These are phyloP conservation scores for Megaptera novaeangliae DNA, from an alignment of 2,113 vertebrate species.

Conservation along the genomic window DNA sequence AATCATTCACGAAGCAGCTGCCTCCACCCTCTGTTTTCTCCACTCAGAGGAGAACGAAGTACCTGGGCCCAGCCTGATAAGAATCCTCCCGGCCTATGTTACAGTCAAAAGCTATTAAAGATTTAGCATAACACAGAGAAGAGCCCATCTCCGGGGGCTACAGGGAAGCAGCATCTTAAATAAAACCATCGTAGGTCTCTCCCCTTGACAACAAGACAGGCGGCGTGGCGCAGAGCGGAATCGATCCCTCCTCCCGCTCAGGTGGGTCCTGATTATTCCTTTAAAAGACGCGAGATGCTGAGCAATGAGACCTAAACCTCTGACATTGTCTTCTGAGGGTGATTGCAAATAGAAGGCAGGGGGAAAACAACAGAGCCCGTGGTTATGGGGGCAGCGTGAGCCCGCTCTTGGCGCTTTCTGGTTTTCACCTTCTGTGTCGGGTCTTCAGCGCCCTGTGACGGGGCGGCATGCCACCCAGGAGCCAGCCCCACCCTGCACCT, in stretches of 20 bases:
- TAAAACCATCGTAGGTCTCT: background rate
- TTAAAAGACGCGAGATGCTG: background rate
- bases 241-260: background rate
- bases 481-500: background rate
- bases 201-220: background rate
- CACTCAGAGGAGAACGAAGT: background rate
- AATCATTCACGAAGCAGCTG: accelerated
- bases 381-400: accelerated
- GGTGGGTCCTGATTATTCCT: background rate
- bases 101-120: slow-evolving; percentile 19
- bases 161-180: background rate
- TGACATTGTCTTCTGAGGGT: accelerated
- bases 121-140: background rate
- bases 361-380: background rate
- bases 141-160: background rate
- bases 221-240: accelerated
- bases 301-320: background rate
- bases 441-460: background rate
- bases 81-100: background rate
- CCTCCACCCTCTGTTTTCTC: background rate
- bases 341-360: background rate
- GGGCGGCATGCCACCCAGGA: background rate
- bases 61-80: background rate
- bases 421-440: background rate
- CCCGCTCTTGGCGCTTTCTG: background rate